phyloP scores from a whole-genome alignment of 2,797 vertebrate genomes.

The Astyanax mexicanus region DNA sequence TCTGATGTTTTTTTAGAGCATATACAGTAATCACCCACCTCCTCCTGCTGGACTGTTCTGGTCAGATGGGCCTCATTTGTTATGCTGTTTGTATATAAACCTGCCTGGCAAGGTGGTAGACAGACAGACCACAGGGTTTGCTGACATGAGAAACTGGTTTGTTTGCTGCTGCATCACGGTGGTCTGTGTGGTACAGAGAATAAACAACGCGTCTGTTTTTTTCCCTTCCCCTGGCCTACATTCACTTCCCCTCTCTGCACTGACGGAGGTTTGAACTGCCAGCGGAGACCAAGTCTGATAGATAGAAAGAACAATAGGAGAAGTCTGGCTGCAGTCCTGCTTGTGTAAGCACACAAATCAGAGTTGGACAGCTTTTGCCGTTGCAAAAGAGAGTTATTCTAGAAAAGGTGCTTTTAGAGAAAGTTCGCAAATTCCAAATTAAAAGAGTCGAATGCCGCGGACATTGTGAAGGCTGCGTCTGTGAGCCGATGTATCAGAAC shows the following conservation, averaged over 20 bases:
- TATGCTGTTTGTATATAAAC: not conserved
- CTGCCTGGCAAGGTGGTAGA: not conserved
- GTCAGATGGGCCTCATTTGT: conserved; percentile 7
- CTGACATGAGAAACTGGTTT: not conserved
- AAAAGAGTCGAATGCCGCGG: too few relatives aligned
- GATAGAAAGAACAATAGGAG: not conserved
- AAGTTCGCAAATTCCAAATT: too few relatives aligned
- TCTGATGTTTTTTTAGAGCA: not conserved
- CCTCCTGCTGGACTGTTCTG: conserved; percentile 18
- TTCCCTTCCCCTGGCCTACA: conserved; percentile 20
- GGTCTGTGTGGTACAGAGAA: not conserved
- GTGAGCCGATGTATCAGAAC: too few relatives aligned
- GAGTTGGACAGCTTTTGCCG: not conserved
- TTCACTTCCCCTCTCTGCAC: not conserved
- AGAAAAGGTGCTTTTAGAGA: not conserved
- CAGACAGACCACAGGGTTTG: not conserved
- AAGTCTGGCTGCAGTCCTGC: not conserved
- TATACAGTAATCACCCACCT: not conserved
- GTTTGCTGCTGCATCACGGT: conserved; percentile 17
- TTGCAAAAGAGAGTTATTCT: not conserved
- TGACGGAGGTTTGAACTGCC: not conserved
- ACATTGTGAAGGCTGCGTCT: too few relatives aligned
- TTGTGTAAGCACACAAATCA: not conserved
- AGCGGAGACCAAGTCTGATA: conserved; percentile 4
- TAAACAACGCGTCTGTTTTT: conserved; percentile 20